Conservation (phyloP, 2,797 vertebrate species). For the Scleropages formosus region DNA sequence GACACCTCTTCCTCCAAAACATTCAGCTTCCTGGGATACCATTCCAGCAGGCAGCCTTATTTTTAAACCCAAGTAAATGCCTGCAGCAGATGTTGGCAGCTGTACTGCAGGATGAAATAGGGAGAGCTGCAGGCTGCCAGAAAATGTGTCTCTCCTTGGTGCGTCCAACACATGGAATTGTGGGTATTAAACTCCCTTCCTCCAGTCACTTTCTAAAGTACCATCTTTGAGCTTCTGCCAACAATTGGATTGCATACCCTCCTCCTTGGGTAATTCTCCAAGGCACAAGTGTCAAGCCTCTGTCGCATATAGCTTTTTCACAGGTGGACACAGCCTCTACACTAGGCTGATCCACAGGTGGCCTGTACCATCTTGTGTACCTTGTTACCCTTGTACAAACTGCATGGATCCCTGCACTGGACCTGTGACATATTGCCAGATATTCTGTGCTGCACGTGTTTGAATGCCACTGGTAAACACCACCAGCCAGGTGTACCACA, state of each 20-base stretch:
- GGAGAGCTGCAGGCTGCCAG: slow-evolving; percentile 44
- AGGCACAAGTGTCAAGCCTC: no score
- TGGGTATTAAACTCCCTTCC: neutral
- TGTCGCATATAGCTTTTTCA: no score
- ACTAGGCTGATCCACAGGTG: no score
- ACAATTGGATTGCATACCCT: no score
- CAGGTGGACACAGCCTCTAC: no score
- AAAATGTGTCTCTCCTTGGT: slow-evolving; percentile 23
- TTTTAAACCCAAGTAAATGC: slow-evolving; percentile 45
- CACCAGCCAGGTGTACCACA: neutral
- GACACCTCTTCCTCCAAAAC: slow-evolving; percentile 10
- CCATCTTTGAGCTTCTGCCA: no score
- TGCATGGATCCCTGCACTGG: no score
- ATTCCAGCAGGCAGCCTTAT: slow-evolving; percentile 48
- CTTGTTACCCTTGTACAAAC: no score
- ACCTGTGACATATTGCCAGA: no score
- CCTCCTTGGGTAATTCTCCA: no score
- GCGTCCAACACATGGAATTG: neutral
- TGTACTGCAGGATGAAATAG: slow-evolving; percentile 50
- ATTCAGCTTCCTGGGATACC: slow-evolving; percentile 14
- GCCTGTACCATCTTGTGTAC: no score
- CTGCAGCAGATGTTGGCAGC: slow-evolving; percentile 58
- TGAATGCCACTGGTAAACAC: slow-evolving; percentile 9
- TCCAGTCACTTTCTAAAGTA: neutral
- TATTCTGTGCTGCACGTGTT: neutral